phyloP scores from a whole-genome alignment of 2,888 invertebrate species.

The Pseudococcus longispinus region DNA sequence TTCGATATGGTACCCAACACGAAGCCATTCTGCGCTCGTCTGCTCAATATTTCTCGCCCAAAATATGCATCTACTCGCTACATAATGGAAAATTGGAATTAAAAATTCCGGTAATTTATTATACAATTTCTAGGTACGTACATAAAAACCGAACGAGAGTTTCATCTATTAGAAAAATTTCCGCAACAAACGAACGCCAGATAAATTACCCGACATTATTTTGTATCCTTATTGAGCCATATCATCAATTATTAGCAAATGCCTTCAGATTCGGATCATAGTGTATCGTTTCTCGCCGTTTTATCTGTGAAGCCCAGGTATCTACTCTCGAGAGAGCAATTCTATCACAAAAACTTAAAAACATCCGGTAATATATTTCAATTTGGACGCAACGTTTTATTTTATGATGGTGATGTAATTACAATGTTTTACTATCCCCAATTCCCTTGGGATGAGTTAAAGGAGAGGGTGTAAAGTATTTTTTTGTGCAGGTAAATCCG shows the following conservation, averaged over 20 bases:
- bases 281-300: slow-evolving; percentile 29
- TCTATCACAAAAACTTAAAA: slow-evolving; percentile 45
- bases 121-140: neutral
- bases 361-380: slow-evolving; percentile 39
- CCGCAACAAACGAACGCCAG: neutral
- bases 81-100: slow-evolving; percentile 18
- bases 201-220: slow-evolving; percentile 35
- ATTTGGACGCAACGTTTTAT: slow-evolving; percentile 43
- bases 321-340: slow-evolving; percentile 34
- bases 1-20: neutral
- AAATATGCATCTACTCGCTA: neutral
- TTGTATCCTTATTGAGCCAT: slow-evolving; percentile 19
- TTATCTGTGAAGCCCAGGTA: slow-evolving; percentile 41
- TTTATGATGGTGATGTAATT: slow-evolving; percentile 45
- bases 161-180: slow-evolving; percentile 15
- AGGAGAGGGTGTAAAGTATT: slow-evolving; percentile 8
- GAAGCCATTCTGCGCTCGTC: neutral
- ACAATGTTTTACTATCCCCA: slow-evolving; percentile 39
- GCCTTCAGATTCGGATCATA: slow-evolving; percentile 42
- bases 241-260: slow-evolving; percentile 43
- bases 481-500: neutral
- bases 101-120: slow-evolving; percentile 23
- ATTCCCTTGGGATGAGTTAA: slow-evolving; percentile 10
- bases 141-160: slow-evolving; percentile 2
- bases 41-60: neutral